phyloP scores from a whole-genome alignment of 2,113 vertebrate genomes.

The Micronycteris hirsuta region DNA sequence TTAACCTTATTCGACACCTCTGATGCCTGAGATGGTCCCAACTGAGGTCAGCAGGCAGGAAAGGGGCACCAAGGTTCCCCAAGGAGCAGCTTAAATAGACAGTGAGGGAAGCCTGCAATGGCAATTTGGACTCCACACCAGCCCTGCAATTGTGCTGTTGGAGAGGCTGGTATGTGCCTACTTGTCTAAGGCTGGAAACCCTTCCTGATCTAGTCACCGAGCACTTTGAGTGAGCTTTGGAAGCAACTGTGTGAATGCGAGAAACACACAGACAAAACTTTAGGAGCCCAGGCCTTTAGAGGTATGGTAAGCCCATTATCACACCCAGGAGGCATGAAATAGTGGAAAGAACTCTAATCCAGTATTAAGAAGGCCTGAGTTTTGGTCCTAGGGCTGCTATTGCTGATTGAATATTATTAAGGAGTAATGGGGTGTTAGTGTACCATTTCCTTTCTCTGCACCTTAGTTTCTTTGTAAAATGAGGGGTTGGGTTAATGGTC shows the following conservation, averaged over 20 bases:
- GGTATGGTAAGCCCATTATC: background rate
- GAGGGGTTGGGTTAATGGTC: background rate
- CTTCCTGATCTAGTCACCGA: background rate
- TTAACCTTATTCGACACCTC: background rate
- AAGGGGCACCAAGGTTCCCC: background rate
- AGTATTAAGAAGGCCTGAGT: background rate
- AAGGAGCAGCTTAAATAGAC: background rate
- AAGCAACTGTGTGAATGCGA: background rate
- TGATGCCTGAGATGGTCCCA: background rate
- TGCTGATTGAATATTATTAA: background rate
- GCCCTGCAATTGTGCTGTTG: background rate
- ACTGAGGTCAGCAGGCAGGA: background rate
- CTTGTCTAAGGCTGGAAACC: background rate
- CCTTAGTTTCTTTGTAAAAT: background rate
- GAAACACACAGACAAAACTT: background rate
- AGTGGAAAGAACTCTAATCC: background rate
- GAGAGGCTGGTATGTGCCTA: background rate
- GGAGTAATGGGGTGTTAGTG: background rate
- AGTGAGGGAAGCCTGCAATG: background rate
- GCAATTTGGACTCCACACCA: background rate
- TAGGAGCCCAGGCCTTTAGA: background rate
- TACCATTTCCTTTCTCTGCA: background rate
- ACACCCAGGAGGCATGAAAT: background rate
- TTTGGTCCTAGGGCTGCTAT: background rate
- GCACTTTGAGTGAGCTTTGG: background rate